Percentiles rank a stretch among this genome's conserved stretches.
Conservation (phyloP, 2,888 invertebrate species). For the Unio delphinus region DNA sequence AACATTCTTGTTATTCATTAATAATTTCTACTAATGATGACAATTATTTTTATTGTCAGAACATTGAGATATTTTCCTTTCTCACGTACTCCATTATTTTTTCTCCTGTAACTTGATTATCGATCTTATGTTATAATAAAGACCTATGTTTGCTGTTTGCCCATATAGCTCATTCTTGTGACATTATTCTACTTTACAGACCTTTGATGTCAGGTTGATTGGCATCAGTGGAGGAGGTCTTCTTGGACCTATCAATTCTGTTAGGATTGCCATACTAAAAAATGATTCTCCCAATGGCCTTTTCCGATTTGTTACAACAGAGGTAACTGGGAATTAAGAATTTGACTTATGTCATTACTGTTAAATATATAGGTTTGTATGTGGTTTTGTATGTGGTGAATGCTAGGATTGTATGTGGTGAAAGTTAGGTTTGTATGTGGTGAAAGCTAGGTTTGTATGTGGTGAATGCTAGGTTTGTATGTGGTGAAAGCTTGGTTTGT, state of each 20-base stretch:
- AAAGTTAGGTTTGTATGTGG: too few species aligned
- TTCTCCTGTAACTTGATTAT: neutral
- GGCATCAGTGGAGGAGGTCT: constrained; percentile 57
- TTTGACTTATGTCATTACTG: neutral
- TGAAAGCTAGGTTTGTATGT: too few species aligned
- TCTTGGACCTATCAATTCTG: constrained; percentile 50
- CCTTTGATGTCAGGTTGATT: constrained; percentile 64
- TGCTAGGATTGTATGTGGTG: too few species aligned
- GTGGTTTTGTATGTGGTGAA: too few species aligned
- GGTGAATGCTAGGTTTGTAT: too few species aligned
- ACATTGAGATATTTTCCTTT: too few species aligned
- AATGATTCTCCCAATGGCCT: constrained; percentile 69
- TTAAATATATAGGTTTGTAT: too few species aligned
- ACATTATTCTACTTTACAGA: constrained; percentile 45
- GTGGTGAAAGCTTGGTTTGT: too few species aligned
- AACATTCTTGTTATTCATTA: too few species aligned
- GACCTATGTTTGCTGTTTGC: neutral
- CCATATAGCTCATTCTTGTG: neutral
- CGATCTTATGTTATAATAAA: neutral
- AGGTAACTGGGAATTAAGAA: constrained; percentile 38
- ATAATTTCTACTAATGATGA: too few species aligned
- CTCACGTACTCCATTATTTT: too few species aligned
- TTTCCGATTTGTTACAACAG: constrained; percentile 61
- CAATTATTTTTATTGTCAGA: too few species aligned
- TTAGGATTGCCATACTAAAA: constrained; percentile 65